Evolutionary conservation across 2,888 invertebrate genomes (phyloP).

Genomic region (Pteria penguin): DNA sequence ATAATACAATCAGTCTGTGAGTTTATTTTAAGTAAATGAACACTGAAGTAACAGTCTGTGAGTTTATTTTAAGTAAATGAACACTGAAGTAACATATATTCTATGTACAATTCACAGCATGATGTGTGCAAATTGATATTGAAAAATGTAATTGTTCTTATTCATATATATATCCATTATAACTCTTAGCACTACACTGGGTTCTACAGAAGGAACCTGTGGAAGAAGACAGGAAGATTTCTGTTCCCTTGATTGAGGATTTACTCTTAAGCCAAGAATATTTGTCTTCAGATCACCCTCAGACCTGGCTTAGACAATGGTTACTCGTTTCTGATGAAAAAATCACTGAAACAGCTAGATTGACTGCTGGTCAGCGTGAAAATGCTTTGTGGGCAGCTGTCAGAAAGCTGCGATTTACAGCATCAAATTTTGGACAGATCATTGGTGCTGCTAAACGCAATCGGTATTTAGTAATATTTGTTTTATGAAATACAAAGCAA

Average conservation of each 20-base stretch:
- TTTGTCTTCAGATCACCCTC: not conserved
- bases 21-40: too few species aligned
- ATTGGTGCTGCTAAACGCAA: conserved; percentile 25
- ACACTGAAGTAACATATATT: too few species aligned
- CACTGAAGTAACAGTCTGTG: too few species aligned
- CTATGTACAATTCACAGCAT: too few species aligned
- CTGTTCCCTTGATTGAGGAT: conserved; percentile 7
- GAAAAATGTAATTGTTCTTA: not conserved
- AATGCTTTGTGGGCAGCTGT: conserved; percentile 28
- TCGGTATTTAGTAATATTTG: too few species aligned
- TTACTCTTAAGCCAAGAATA: conserved; percentile 13
- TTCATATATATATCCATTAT: not conserved
- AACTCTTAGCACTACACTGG: conserved; percentile 8
- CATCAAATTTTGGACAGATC: conserved; percentile 35
- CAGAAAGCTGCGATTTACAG: conserved; percentile 33
- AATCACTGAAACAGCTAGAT: conserved; percentile 6
- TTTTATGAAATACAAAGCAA: too few species aligned
- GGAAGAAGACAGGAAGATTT: not conserved
- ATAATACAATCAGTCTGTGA: too few species aligned
- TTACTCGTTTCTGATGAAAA: conserved; percentile 19
- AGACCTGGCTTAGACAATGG: conserved; percentile 7
- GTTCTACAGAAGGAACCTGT: conserved; percentile 1
- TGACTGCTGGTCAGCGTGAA: conserved; percentile 11
- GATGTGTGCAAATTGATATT: too few species aligned
- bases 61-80: too few species aligned